A percentile compares a stretch with the other conserved stretches of the same genome.
Evolutionary conservation across 2,113 vertebrate genomes (phyloP).

Genomic region (Australoheros scitulus): DNA sequence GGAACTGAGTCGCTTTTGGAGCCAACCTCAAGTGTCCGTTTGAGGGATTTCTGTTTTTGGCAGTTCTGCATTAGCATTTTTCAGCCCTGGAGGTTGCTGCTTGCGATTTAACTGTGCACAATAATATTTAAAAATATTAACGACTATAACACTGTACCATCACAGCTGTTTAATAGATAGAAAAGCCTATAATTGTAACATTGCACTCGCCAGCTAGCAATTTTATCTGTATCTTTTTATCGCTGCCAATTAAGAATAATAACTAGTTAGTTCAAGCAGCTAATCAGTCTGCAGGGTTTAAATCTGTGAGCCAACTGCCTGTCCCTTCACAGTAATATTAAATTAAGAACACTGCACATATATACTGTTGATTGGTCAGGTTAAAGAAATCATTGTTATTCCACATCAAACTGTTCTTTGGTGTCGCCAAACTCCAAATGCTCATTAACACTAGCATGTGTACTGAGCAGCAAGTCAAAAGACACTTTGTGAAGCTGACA

Average conservation of each 20-base stretch:
- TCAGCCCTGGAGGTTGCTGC: neutral
- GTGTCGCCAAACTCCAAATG: no score
- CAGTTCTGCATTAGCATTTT: neutral
- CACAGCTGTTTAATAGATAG: neutral
- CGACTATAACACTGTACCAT: neutral
- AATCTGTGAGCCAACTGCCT: neutral
- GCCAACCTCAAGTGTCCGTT: neutral
- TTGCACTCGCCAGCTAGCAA: neutral
- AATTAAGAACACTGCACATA: neutral
- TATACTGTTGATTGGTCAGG: neutral
- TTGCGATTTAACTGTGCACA: neutral
- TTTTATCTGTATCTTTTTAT: neutral
- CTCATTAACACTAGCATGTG: no score
- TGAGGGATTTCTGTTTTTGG: neutral
- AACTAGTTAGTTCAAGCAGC: neutral
- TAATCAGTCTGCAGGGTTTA: neutral
- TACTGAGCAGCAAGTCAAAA: neutral
- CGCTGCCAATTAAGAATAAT: neutral
- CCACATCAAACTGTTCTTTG: neutral
- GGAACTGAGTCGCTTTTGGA: no score
- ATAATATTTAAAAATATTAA: neutral
- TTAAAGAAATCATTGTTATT: neutral
- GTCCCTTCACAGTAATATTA: neutral
- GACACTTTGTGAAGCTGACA: neutral
- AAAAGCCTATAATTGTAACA: neutral